Conservation (phyloP, 2,113 vertebrate species). For the Psilopsiagon aurifrons region DNA sequence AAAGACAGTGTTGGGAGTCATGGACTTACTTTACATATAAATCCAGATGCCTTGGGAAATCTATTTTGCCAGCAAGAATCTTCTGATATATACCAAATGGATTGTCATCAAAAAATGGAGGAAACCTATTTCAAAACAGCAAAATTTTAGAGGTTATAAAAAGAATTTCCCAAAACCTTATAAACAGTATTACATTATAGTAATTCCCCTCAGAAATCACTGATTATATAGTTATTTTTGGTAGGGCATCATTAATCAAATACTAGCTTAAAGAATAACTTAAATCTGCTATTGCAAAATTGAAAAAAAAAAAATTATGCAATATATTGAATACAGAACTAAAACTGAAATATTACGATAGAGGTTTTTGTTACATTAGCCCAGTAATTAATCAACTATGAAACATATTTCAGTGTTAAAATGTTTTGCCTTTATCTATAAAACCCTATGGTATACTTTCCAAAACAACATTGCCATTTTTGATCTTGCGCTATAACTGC, state of each 20-base stretch:
- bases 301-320: neutral
- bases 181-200: neutral
- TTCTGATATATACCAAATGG: slow-evolving; percentile 98
- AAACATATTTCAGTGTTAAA: neutral
- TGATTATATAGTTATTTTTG: neutral
- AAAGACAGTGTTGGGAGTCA: neutral
- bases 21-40: slow-evolving; percentile 92
- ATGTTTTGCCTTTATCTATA: neutral
- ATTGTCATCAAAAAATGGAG: slow-evolving; percentile 97
- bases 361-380: neutral
- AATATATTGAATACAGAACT: neutral
- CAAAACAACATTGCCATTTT: neutral
- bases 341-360: neutral
- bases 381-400: neutral
- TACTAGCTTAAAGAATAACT: neutral
- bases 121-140: slow-evolving; percentile 79
- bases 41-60: slow-evolving; percentile 94
- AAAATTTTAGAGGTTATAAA: slow-evolving; percentile 4
- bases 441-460: neutral
- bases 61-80: slow-evolving; percentile 94
- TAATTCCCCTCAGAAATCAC: neutral
- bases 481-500: neutral
- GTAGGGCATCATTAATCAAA: neutral
- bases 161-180: neutral
- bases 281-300: neutral